Conservation (phyloP, 2,888 invertebrate species). For the Anthophora plumipes region DNA sequence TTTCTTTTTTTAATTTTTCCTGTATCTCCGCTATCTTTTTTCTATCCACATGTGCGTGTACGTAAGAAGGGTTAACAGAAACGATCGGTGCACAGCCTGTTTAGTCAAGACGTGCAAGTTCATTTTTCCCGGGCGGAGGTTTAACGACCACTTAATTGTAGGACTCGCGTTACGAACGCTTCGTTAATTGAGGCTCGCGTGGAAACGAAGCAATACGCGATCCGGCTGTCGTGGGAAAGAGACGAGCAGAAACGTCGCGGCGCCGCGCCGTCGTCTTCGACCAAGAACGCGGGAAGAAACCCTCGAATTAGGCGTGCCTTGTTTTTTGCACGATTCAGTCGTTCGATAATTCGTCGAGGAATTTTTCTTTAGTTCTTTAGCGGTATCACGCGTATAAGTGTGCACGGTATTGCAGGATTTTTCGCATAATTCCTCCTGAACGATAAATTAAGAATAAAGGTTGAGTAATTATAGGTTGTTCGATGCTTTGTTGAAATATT, state of each 20-base stretch:
- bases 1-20: neutral
- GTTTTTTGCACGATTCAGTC: neutral
- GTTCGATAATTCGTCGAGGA: neutral
- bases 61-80: slow-evolving; percentile 32
- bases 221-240: slow-evolving; percentile 48
- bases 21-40: too few species aligned
- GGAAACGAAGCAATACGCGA: slow-evolving; percentile 55
- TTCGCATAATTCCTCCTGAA: neutral
- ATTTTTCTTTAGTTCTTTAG: neutral
- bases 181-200: slow-evolving; percentile 62
- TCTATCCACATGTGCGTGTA: neutral
- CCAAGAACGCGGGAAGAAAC: neutral
- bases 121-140: slow-evolving; percentile 57
- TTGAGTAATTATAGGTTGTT: too few species aligned
- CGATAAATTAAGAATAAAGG: too few species aligned
- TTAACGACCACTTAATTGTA: slow-evolving; percentile 69
- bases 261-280: neutral
- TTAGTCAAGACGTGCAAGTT: slow-evolving; percentile 40
- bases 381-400: neutral
- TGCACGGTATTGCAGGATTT: neutral
- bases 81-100: slow-evolving; percentile 22
- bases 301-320: slow-evolving; percentile 2
- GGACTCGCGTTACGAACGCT: slow-evolving; percentile 55
- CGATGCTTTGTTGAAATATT: too few species aligned
- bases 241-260: slow-evolving; percentile 13